Conservation (phyloP, 1,140 invertebrate species). For the Solen grandis region DNA sequence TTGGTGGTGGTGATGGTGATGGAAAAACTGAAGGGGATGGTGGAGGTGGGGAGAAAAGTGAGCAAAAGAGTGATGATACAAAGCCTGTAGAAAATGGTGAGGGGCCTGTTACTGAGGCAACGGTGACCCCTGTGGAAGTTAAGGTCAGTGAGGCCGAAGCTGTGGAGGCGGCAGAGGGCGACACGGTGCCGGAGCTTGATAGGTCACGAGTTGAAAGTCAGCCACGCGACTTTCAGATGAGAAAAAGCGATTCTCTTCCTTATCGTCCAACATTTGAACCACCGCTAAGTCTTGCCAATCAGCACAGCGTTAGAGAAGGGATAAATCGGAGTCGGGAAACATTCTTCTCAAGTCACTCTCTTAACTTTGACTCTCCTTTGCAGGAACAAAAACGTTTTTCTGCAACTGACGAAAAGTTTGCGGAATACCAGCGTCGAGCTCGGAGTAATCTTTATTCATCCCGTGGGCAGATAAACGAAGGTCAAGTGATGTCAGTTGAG, state of each 20-base stretch:
- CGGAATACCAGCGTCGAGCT: conserved; percentile 25
- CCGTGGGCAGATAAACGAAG: background rate
- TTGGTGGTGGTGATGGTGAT: background rate
- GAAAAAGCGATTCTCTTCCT: too few relatives aligned
- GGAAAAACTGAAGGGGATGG: background rate
- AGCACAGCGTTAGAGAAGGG: conserved; percentile 32
- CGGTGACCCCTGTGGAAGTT: background rate
- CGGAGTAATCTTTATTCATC: background rate
- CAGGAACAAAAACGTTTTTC: conserved; percentile 27
- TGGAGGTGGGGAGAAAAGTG: conserved; percentile 10
- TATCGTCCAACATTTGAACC: conserved; percentile 15
- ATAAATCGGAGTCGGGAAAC: conserved; percentile 38
- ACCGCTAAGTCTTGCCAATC: conserved; percentile 24
- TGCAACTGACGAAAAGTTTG: conserved; percentile 50
- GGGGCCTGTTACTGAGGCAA: background rate
- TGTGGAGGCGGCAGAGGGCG: background rate
- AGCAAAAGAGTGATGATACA: conserved; percentile 16
- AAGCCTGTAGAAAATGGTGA: background rate
- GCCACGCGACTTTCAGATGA: background rate
- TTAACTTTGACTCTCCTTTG: conserved; percentile 24
- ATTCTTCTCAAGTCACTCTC: conserved; percentile 39
- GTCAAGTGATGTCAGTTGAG: conserved; percentile 55
- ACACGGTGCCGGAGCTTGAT: background rate
- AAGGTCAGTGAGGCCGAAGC: background rate
- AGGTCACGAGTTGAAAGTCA: background rate